Conservation (phyloP, 2,888 invertebrate species). For the Ganaspis brasiliensis region DNA sequence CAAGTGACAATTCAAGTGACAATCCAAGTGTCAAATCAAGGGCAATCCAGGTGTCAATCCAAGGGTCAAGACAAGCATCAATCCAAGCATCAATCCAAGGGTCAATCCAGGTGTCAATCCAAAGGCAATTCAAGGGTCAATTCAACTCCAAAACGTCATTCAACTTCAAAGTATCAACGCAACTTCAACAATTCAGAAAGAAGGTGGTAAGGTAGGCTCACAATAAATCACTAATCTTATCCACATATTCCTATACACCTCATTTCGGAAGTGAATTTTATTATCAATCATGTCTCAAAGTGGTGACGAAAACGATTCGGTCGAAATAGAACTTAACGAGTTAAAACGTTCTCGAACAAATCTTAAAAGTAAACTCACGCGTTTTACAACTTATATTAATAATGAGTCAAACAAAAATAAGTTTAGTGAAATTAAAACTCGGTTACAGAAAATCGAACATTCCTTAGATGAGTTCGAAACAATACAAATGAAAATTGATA, state of each 20-base stretch:
- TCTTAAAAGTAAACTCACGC: not conserved
- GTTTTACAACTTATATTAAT: not conserved
- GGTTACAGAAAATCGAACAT: not conserved
- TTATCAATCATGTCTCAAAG: not conserved
- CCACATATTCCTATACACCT: not conserved
- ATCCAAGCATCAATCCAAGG: not conserved
- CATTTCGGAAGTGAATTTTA: not conserved
- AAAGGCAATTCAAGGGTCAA: not conserved
- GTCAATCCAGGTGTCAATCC: not conserved
- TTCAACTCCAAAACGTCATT: not conserved
- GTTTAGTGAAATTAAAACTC: not conserved
- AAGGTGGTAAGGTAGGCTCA: not conserved
- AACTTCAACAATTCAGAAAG: not conserved
- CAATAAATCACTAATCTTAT: not conserved
- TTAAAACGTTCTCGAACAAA: not conserved
- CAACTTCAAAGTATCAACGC: not conserved
- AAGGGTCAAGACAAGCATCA: too few species aligned
- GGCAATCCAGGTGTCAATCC: too few species aligned
- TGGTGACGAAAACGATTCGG: not conserved
- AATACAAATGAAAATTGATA: not conserved
- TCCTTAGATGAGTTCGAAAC: not conserved
- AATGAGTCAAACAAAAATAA: not conserved
- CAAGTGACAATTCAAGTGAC: too few species aligned
- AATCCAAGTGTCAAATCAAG: too few species aligned
- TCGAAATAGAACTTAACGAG: not conserved